phyloP scores from a whole-genome alignment of 1,140 invertebrate species.

The Stegodyphus mimosarum region DNA sequence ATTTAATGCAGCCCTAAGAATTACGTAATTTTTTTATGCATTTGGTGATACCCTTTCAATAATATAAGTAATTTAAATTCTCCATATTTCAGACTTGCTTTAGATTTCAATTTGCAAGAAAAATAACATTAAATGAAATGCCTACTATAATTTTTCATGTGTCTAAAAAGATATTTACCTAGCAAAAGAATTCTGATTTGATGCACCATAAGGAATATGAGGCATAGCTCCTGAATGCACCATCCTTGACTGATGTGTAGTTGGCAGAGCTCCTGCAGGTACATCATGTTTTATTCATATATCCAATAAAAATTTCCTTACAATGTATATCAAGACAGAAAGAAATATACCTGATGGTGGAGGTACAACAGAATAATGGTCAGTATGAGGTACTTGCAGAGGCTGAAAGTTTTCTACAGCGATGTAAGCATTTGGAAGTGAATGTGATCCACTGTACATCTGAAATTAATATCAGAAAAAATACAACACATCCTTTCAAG shows the following conservation, averaged over 20 bases:
- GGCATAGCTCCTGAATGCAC: background rate
- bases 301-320: no score
- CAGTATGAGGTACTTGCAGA: constrained; percentile 4
- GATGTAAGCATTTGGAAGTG: background rate
- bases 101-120: no score
- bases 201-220: constrained; percentile 5
- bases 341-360: background rate
- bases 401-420: constrained; percentile 12
- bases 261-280: background rate
- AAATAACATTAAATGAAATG: no score
- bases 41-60: no score
- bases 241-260: background rate
- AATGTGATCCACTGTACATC: background rate
- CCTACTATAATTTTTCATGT: no score
- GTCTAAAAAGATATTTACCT: background rate
- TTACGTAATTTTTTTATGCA: no score
- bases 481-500: no score
- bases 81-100: no score
- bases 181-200: constrained; percentile 16
- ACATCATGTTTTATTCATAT: background rate
- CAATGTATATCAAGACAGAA: background rate
- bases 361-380: background rate
- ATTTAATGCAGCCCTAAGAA: no score
- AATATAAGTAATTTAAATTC: no score
- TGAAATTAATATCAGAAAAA: background rate